A percentile compares a stretch with the other conserved stretches of the same genome.
These are phyloP conservation scores for Augiades crinisus DNA, from an alignment of 2,888 invertebrate species.

Conservation along the genomic window DNA sequence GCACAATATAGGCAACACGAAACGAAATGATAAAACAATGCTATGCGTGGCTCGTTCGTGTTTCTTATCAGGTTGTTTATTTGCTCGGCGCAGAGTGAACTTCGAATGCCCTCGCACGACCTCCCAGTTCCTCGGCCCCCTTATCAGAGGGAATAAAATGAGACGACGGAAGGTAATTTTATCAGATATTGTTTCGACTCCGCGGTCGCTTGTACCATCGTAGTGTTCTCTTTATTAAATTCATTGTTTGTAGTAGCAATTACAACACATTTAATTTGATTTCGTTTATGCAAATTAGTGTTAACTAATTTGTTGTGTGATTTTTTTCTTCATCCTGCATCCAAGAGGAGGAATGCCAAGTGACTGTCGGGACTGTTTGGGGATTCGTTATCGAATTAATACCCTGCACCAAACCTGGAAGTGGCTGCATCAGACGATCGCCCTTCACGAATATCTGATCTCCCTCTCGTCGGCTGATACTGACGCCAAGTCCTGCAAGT, in stretches of 20 bases:
- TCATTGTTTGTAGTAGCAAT: conserved; percentile 6
- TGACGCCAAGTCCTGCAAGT: conserved; percentile 68
- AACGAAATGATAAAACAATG: conserved; percentile 50
- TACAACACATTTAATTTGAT: conserved; percentile 31
- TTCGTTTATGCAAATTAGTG: conserved; percentile 35
- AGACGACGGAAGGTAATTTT: conserved; percentile 66
- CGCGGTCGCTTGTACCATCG: conserved; percentile 39
- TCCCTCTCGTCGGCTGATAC: conserved; percentile 89
- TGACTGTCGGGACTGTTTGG: conserved; percentile 91
- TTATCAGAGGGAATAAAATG: conserved; percentile 75
- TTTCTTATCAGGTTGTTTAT: conserved; percentile 74
- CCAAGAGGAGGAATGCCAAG: conserved; percentile 83
- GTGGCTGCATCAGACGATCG: conserved; percentile 96
- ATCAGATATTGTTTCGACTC: conserved; percentile 57
- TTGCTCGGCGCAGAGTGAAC: conserved; percentile 68
- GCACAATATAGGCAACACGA: background rate
- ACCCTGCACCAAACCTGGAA: conserved; percentile 96
- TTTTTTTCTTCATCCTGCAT: conserved; percentile 73
- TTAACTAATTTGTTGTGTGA: conserved; percentile 57
- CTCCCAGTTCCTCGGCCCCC: conserved; percentile 67
- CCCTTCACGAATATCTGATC: conserved; percentile 93
- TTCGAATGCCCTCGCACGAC: conserved; percentile 77
- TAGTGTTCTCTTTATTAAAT: conserved; percentile 20
- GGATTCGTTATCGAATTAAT: conserved; percentile 93
- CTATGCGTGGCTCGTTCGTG: conserved; percentile 73